Conservation (phyloP, 2,113 vertebrate genomes). For the Cricetomys ansorgei region DNA sequence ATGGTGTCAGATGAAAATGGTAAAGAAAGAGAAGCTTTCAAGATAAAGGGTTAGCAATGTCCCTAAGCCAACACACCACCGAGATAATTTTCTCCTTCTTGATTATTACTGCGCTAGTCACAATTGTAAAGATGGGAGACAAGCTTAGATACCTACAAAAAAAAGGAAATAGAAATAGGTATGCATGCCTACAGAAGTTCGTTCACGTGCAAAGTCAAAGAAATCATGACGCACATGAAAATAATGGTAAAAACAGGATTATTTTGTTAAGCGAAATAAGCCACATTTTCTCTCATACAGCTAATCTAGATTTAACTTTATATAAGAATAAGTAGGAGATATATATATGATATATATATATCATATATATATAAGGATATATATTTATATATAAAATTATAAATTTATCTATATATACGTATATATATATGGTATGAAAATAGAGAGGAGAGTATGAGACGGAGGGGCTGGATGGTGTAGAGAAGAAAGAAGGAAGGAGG, state of each 20-base stretch:
- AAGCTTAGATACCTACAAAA: not conserved
- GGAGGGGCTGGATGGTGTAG: not conserved
- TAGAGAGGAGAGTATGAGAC: not conserved
- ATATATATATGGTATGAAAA: too few species aligned
- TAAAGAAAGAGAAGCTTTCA: not conserved
- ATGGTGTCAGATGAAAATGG: not conserved
- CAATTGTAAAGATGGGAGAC: not conserved
- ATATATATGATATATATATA: too few species aligned
- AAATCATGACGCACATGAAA: not conserved
- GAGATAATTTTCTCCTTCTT: not conserved
- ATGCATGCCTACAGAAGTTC: not conserved
- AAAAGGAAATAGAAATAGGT: not conserved
- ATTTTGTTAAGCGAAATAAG: not conserved
- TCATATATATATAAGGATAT: too few species aligned
- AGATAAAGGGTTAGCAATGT: not conserved
- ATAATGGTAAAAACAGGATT: not conserved
- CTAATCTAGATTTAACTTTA: not conserved
- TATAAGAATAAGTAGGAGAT: not conserved
- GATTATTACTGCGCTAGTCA: not conserved
- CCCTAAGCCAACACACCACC: not conserved
- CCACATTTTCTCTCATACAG: not conserved
- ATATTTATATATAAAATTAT: too few species aligned
- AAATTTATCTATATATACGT: too few species aligned
- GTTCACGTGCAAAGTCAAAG: not conserved
- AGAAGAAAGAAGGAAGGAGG: not conserved